A percentile compares a stretch with the other conserved stretches of the same genome.
phyloP scores from a whole-genome alignment of 53 echinoderm and acorn worm species.

The Apostichopus leukothele region DNA sequence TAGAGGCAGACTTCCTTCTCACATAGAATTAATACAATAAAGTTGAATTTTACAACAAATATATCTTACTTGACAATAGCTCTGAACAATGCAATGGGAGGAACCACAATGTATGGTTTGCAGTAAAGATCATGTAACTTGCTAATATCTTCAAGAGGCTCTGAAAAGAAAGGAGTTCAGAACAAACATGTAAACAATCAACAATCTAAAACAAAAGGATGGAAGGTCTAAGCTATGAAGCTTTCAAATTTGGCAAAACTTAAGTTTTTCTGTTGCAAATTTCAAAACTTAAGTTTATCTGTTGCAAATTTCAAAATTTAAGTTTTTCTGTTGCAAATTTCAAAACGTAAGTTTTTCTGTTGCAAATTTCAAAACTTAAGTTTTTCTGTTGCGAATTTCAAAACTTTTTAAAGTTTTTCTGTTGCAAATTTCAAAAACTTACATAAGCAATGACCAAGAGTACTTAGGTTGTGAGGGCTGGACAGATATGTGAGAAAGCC shows the following conservation, averaged over 20 bases:
- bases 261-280: too few relatives aligned
- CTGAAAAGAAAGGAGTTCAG: conserved; percentile 16
- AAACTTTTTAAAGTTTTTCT: too few relatives aligned
- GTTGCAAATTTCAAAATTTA: too few relatives aligned
- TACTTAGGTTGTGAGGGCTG: neutral
- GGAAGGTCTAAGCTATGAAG: too few relatives aligned
- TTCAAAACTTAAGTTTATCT: too few relatives aligned
- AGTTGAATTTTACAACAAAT: neutral
- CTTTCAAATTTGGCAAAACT: too few relatives aligned
- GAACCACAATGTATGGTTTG: conserved; percentile 59
- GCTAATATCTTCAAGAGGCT: conserved; percentile 43
- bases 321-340: too few relatives aligned
- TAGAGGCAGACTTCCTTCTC: neutral
- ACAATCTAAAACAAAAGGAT: neutral
- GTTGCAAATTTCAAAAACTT: too few relatives aligned
- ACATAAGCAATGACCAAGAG: neutral
- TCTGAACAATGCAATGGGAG: conserved; percentile 48
- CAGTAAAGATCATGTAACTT: conserved; percentile 45
- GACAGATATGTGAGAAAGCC: too few relatives aligned
- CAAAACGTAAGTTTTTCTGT: too few relatives aligned
- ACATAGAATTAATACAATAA: neutral
- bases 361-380: too few relatives aligned
- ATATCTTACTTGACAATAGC: conserved; percentile 42
- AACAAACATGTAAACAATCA: neutral
- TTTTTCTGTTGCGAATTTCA: too few relatives aligned